Conservation (phyloP, 2,888 invertebrate species). For the Stenichneumon culpator region DNA sequence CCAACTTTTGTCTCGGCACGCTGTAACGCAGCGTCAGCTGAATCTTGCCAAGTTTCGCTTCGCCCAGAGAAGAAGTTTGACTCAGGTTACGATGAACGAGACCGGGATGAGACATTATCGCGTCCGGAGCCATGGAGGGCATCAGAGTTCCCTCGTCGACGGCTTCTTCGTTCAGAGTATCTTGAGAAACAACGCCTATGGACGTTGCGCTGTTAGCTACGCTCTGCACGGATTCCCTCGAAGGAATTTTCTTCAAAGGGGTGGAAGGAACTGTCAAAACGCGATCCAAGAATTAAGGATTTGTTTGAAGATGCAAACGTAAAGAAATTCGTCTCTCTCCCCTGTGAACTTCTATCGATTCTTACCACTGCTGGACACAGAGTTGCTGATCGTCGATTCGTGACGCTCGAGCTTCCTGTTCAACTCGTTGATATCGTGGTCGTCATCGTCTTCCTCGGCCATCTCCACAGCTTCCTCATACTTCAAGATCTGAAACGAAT, state of each 20-base stretch:
- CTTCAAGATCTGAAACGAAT: constrained; percentile 80
- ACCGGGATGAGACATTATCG: constrained; percentile 78
- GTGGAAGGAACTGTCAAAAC: constrained; percentile 77
- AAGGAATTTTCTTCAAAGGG: constrained; percentile 80
- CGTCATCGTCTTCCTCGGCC: constrained; percentile 68
- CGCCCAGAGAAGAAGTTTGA: constrained; percentile 89
- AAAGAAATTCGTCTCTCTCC: background rate
- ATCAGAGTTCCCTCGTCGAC: constrained; percentile 80
- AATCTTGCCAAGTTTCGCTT: constrained; percentile 92
- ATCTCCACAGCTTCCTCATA: constrained; percentile 78
- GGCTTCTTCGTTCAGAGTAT: constrained; percentile 70
- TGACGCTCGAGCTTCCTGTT: constrained; percentile 81
- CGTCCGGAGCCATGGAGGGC: constrained; percentile 75
- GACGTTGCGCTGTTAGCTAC: constrained; percentile 76
- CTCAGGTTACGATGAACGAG: constrained; percentile 88
- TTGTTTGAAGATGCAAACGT: background rate
- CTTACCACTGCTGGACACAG: constrained; percentile 76
- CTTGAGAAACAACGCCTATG: constrained; percentile 58
- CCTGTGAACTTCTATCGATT: constrained; percentile 25
- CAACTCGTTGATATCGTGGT: constrained; percentile 79
- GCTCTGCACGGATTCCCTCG: constrained; percentile 81
- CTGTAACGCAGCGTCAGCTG: constrained; percentile 95
- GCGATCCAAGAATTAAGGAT: background rate
- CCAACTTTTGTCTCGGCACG: constrained; percentile 92
- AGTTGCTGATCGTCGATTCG: constrained; percentile 79